Conservation (phyloP, 2,113 vertebrate species). For the Heterochromis multidens region DNA sequence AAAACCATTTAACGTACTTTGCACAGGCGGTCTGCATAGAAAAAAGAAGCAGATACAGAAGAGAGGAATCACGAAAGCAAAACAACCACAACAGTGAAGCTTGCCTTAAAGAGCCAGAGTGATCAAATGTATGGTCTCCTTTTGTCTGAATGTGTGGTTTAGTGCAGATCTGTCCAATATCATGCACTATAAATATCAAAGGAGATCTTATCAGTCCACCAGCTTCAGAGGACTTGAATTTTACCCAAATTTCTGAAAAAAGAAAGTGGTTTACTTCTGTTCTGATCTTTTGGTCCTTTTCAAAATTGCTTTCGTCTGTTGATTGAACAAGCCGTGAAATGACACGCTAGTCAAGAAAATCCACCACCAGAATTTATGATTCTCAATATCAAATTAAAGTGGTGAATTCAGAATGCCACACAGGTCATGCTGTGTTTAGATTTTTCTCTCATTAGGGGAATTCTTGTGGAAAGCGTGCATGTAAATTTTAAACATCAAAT, state of each 20-base stretch:
- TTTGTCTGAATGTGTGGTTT: slow-evolving; percentile 40
- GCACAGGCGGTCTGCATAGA: neutral
- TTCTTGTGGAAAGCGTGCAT: neutral
- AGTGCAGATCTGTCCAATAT: slow-evolving; percentile 57
- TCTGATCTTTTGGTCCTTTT: neutral
- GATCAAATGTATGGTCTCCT: neutral
- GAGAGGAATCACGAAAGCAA: slow-evolving; percentile 43
- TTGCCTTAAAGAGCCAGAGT: neutral
- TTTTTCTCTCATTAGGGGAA: neutral
- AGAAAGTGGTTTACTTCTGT: slow-evolving; percentile 15
- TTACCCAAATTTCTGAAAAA: slow-evolving; percentile 1
- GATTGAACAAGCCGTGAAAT: slow-evolving; percentile 32
- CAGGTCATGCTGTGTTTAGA: neutral
- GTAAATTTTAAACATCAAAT: neutral
- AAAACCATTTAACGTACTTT: slow-evolving; percentile 50
- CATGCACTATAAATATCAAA: slow-evolving; percentile 47
- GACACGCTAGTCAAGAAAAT: slow-evolving; percentile 17
- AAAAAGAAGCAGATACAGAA: slow-evolving; percentile 20
- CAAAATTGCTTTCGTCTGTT: slow-evolving; percentile 61
- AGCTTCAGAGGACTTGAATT: slow-evolving; percentile 18
- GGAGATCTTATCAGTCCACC: neutral
- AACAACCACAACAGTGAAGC: slow-evolving; percentile 50
- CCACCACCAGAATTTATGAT: neutral
- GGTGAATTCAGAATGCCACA: neutral
- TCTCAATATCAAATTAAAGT: neutral